Conservation (phyloP, 2,888 invertebrate genomes). For the Julus scanicus region DNA sequence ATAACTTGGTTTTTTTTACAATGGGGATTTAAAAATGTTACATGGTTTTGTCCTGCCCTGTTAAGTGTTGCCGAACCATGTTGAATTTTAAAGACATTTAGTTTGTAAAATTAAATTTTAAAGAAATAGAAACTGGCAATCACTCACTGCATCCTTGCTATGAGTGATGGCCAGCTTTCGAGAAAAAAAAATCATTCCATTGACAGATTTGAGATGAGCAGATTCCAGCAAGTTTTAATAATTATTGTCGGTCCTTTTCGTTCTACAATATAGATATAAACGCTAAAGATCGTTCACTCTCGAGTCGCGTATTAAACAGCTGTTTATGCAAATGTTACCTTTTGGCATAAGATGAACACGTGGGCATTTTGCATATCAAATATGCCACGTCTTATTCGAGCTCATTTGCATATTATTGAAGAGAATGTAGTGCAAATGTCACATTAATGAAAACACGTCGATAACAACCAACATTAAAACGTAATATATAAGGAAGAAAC, state of each 20-base stretch:
- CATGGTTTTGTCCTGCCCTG: too few relatives aligned
- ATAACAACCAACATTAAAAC: slow-evolving; percentile 9
- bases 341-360: background rate
- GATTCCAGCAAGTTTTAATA: too few relatives aligned
- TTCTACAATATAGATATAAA: too few relatives aligned
- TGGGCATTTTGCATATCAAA: background rate
- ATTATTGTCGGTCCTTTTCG: too few relatives aligned
- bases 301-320: background rate
- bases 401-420: background rate
- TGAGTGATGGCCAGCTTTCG: background rate
- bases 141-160: background rate
- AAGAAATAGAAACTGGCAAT: background rate
- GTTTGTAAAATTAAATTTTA: too few relatives aligned
- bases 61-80: too few relatives aligned
- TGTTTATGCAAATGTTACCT: background rate
- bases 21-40: too few relatives aligned
- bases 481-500: background rate
- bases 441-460: slow-evolving; percentile 3
- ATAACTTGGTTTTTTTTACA: too few relatives aligned
- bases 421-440: background rate
- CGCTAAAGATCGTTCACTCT: too few relatives aligned
- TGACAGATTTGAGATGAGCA: too few relatives aligned
- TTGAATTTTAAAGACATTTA: too few relatives aligned
- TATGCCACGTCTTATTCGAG: background rate
- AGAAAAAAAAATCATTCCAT: too few relatives aligned